Percentiles rank a stretch among this genome's conserved stretches.
These are phyloP conservation scores for Ambastaia sidthimunki DNA, from an alignment of 2,797 vertebrate species.

Conservation along the genomic window DNA sequence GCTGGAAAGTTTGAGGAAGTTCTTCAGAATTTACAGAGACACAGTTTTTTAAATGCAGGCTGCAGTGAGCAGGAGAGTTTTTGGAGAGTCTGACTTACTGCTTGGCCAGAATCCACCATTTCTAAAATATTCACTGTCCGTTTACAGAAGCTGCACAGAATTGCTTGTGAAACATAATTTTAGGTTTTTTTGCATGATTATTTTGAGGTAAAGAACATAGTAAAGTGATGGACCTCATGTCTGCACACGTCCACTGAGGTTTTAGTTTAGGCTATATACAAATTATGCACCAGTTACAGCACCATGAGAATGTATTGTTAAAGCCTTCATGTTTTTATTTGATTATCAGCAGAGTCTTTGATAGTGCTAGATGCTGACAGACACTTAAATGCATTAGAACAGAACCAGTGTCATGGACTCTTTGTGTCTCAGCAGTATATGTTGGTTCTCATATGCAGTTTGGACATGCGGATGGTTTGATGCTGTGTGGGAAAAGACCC, in stretches of 20 bases:
- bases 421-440: constrained; percentile 17
- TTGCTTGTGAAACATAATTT: too few relatives aligned
- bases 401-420: not conserved
- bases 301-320: not conserved
- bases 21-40: constrained; percentile 9
- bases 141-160: constrained; percentile 28
- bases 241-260: not conserved
- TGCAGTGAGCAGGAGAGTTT: not conserved
- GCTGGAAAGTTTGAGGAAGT: constrained; percentile 31
- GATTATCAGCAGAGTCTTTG: constrained; percentile 2
- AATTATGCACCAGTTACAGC: not conserved
- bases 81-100: not conserved
- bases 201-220: too few relatives aligned
- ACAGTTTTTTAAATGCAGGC: not conserved
- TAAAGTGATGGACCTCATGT: too few relatives aligned
- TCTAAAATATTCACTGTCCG: constrained; percentile 8
- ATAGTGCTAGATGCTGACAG: not conserved
- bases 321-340: not conserved
- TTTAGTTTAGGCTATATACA: not conserved
- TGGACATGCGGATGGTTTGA: constrained; percentile 34
- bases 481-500: constrained; percentile 79
- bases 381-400: constrained; percentile 4
- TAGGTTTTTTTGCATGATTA: too few relatives aligned
- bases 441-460: constrained; percentile 23
- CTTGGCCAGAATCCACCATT: constrained; percentile 17